Percentiles rank a stretch among this genome's conserved stretches.
Conservation (phyloP, 2,888 invertebrate species). For the Pterostichus madidus region DNA sequence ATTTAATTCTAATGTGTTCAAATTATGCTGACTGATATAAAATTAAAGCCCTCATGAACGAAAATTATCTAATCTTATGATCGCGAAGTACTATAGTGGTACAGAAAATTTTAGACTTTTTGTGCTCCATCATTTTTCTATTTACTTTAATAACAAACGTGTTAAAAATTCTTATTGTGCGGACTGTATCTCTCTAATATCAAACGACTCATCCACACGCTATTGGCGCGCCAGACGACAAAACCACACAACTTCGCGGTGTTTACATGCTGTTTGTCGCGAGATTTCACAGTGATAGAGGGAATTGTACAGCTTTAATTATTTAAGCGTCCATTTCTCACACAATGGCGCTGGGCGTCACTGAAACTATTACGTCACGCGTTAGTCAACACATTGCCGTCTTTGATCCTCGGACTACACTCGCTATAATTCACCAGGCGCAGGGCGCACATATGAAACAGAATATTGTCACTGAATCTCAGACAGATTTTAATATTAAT, state of each 20-base stretch:
- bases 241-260: neutral
- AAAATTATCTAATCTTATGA: too few relatives aligned
- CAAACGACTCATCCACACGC: too few relatives aligned
- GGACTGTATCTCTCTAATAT: too few relatives aligned
- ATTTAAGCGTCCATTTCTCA: conserved; percentile 73
- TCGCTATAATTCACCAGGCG: neutral
- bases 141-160: too few relatives aligned
- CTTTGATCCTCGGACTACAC: conserved; percentile 67
- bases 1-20: too few relatives aligned
- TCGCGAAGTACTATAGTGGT: too few relatives aligned
- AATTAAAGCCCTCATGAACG: too few relatives aligned
- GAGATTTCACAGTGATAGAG: conserved; percentile 73
- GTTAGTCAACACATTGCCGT: conserved; percentile 63
- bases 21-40: too few relatives aligned
- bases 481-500: conserved; percentile 2
- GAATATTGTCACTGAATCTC: conserved; percentile 2
- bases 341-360: conserved; percentile 69
- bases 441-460: conserved; percentile 5
- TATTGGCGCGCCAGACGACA: neutral
- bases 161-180: too few relatives aligned
- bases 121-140: too few relatives aligned
- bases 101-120: too few relatives aligned
- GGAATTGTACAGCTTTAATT: conserved; percentile 70
- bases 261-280: conserved; percentile 22
- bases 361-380: conserved; percentile 68